Percentiles rank a stretch among this genome's conserved stretches.
phyloP scores from a whole-genome alignment of 2,797 vertebrate species.

The Melopsittacus undulatus region DNA sequence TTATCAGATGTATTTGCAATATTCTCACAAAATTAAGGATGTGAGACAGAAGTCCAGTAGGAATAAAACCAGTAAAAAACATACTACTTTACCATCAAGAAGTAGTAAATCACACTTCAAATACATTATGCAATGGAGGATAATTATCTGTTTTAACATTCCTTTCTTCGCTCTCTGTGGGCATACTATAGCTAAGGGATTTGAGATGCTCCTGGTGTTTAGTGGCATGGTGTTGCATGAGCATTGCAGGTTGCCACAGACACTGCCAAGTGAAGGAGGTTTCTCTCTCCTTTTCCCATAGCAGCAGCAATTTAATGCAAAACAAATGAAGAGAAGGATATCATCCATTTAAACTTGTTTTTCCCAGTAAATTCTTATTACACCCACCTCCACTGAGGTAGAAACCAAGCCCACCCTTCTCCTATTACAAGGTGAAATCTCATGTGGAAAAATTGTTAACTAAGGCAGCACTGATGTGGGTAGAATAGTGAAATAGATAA shows the following conservation, averaged over 20 bases:
- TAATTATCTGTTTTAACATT: background rate
- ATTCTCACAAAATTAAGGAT: background rate
- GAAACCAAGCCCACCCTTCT: background rate
- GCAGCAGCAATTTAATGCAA: background rate
- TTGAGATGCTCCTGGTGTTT: background rate
- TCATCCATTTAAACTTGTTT: background rate
- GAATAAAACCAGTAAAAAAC: background rate
- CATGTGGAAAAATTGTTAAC: background rate
- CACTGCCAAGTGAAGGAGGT: background rate
- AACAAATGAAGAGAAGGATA: background rate
- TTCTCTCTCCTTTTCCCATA: background rate
- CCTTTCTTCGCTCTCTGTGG: accelerated
- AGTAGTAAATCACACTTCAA: background rate
- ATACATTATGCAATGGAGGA: background rate
- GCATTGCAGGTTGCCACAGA: background rate
- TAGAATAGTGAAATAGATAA: background rate
- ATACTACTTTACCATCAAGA: background rate
- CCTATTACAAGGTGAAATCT: background rate
- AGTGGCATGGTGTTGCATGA: accelerated
- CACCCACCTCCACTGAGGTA: background rate
- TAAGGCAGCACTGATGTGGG: background rate
- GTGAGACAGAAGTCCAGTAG: background rate
- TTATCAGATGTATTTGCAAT: background rate
- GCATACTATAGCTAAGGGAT: accelerated
- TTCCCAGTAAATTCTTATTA: background rate